Base-by-base conservation (phyloP, 2,113 vertebrate genomes). In the Aphyosemion australe region DNA sequence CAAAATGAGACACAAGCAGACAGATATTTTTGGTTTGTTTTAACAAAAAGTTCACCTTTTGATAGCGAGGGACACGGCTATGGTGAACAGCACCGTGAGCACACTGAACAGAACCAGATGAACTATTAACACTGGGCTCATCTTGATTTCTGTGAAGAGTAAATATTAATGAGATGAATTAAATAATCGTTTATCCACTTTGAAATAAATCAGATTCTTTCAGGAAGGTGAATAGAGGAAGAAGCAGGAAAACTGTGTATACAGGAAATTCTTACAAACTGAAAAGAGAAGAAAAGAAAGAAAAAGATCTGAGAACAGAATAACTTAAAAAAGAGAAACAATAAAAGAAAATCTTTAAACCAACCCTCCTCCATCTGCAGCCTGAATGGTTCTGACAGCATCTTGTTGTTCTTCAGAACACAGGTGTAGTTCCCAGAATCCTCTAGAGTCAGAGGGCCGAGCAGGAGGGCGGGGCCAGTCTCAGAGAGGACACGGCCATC, bases 311-410 rank as follows among this genome's bases (percentile, higher is more conserved):
- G 34, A 10, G 34, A 37, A 37, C 34, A 37, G 6, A 37, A 37
- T 8, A 37, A 5, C 34, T 1, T 37, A 7, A 37, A 8, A 37
- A 1, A 37, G 34, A 41, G 19, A n/a, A 48, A 18, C 46, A 47
- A n/a, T 16, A 45, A 45, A 1, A 45, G 26, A 26, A 13, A 14
- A 18, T 2, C 37, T 26, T 51, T 26, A 20, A 21, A 41, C 54
- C 16, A 20, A 58, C 56, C 39, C 12, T 2, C 34, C 8, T 60
- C 20, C 57, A 60, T 42, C 42, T 60, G 57, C 57, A 60, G 57
- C 14, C 42, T 46, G 57, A 26, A 46, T 42, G 42, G 14, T 8
- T 59, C 56, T 13, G 56, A 59, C 19, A 1, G 20, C 13, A 13
- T 43, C 18, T 11, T 1, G 2, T 3, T 12, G 21, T 32, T n/a